Conservation (phyloP, 1,140 invertebrate genomes). For the Popillia japonica region DNA sequence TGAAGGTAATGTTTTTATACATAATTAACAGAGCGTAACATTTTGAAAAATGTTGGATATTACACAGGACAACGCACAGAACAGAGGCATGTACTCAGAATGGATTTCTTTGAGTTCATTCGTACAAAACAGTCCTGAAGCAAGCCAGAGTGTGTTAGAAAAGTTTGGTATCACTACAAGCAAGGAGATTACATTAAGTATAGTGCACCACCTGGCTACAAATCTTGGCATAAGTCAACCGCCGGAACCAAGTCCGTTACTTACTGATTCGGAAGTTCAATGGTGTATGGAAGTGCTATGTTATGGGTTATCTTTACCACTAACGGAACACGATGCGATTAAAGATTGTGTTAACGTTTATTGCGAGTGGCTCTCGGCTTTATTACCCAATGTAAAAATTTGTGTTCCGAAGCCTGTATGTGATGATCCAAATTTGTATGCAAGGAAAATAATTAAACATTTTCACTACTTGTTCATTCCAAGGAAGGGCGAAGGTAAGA, state of each 20-base stretch:
- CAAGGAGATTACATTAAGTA: slow-evolving; percentile 82
- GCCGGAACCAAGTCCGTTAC: slow-evolving; percentile 77
- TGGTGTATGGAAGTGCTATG: slow-evolving; percentile 95
- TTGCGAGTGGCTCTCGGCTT: slow-evolving; percentile 93
- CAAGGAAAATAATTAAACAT: slow-evolving; percentile 90
- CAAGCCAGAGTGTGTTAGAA: slow-evolving; percentile 81
- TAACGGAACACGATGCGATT: slow-evolving; percentile 91
- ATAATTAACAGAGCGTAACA: slow-evolving; percentile 36
- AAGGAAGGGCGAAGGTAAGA: slow-evolving; percentile 87
- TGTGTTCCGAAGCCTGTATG: slow-evolving; percentile 86
- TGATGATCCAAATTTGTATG: slow-evolving; percentile 91
- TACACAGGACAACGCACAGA: slow-evolving; percentile 61
- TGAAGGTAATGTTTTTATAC: slow-evolving; percentile 64
- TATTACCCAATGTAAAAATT: slow-evolving; percentile 82
- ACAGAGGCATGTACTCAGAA: slow-evolving; percentile 84
- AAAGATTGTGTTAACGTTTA: slow-evolving; percentile 97
- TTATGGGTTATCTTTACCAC: slow-evolving; percentile 88
- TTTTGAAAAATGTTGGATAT: slow-evolving; percentile 8
- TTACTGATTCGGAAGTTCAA: slow-evolving; percentile 81
- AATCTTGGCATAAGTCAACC: slow-evolving; percentile 80
- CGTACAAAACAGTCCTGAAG: slow-evolving; percentile 72
- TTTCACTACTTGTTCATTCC: slow-evolving; percentile 96
- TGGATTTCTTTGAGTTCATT: slow-evolving; percentile 78
- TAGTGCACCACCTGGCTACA: slow-evolving; percentile 81
- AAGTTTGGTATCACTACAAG: slow-evolving; percentile 81